Base-by-base conservation (phyloP, 1,140 invertebrate species). In the Apis dorsata region DNA sequence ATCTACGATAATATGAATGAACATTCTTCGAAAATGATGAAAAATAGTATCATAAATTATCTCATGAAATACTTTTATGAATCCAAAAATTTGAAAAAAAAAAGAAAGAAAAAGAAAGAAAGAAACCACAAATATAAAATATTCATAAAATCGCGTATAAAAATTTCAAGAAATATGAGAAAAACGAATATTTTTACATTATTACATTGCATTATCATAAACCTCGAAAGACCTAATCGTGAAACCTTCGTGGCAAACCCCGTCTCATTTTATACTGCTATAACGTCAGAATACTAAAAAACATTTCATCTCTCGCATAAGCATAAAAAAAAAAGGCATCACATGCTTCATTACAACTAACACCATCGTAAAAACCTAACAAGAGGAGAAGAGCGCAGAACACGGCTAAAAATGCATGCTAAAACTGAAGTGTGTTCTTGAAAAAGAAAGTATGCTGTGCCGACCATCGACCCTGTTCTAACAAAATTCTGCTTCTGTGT, bases 371-470 rank as follows among this genome's bases (percentile, higher is more conserved):
- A 53, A 51, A 49, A 13, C 68, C n/a, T 17, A 51, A n/a, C 68
- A 51, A 70, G 49, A 51, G 15, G 15, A 24, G 34, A 11, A 49
- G 28, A 49, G 34, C 13, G 28, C 4, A 4, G n/a, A 62, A 24
- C 13, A 7, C 0, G 8, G 17, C 12, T 66, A 17, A 68, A 55
- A 53, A 11, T 68, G 9, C 53, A 2, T 10, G 13, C 19, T 51
- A 34, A 72, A 63, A 71, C 8, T 28, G 11, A 21, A 12, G 21
- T 72, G 21, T 72, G 51, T 28, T 75, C 59, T 69, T 17, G 12
- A 21, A 84, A 53, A 84, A 70, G 19, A 44, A 84, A 80, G 28
- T 28, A 49, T 53, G 79, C 49, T 49, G 28, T 19, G 28, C 34
- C 44, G 59, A n/a, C 15, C 68, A 76, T 69, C 19, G 44, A 60